Conservation (phyloP, 2,797 vertebrate genomes). For the Sebastes diaconus region DNA sequence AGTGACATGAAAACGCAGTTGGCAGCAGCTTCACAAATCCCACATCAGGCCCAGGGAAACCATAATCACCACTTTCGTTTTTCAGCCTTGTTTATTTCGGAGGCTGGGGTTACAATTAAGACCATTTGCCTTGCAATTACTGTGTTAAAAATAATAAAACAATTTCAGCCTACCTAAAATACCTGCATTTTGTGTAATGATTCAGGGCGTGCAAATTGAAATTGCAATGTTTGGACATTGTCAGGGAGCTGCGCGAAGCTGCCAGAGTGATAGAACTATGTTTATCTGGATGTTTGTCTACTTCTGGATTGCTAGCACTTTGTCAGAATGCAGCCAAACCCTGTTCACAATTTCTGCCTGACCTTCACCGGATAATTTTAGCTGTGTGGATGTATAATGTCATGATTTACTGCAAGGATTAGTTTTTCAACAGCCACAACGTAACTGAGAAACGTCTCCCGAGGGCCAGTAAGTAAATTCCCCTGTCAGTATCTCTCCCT, state of each 20-base stretch:
- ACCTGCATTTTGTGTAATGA: conserved; percentile 80
- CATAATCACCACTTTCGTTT: conserved; percentile 86
- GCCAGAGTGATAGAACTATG: conserved; percentile 70
- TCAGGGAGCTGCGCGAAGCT: conserved; percentile 67
- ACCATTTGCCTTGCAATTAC: conserved; percentile 87
- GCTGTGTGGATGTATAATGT: conserved; percentile 76
- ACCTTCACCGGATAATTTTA: conserved; percentile 76
- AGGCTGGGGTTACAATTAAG: conserved; percentile 87
- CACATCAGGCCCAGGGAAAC: conserved; percentile 85
- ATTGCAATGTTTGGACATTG: conserved; percentile 81
- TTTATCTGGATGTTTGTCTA: conserved; percentile 76
- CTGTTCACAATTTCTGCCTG: conserved; percentile 70
- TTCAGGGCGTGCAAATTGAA: conserved; percentile 82
- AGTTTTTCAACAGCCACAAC: conserved; percentile 76
- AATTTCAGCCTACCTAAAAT: conserved; percentile 81
- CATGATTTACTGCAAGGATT: conserved; percentile 77
- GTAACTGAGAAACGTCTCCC: conserved; percentile 69
- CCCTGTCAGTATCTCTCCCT: conserved; percentile 61
- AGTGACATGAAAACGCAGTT: conserved; percentile 85
- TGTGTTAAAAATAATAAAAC: conserved; percentile 89
- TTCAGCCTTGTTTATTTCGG: conserved; percentile 88
- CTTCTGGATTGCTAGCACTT: conserved; percentile 69
- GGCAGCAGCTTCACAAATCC: conserved; percentile 84
- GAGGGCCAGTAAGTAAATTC: conserved; percentile 70
- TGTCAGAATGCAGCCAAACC: conserved; percentile 72